Conservation (phyloP, 2,888 invertebrate species). For the Antheraea assamensis region DNA sequence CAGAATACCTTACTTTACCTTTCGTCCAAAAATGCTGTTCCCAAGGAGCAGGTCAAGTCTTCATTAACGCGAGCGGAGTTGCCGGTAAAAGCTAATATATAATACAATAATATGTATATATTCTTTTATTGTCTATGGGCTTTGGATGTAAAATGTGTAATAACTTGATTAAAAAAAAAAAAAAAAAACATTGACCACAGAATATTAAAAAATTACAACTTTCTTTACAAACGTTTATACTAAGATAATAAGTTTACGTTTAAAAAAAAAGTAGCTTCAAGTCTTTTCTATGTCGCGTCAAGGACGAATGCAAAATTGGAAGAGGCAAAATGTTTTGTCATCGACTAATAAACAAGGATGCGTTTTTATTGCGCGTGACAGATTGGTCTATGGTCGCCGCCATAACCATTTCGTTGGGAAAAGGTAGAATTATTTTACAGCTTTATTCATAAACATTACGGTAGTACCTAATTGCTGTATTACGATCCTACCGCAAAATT, state of each 20-base stretch:
- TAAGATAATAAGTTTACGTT: background rate
- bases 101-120: too few relatives aligned
- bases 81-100: too few relatives aligned
- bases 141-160: background rate
- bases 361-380: conserved; percentile 22
- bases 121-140: too few relatives aligned
- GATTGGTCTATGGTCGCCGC: conserved; percentile 25
- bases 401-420: conserved; percentile 39
- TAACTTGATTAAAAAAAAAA: background rate
- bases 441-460: conserved; percentile 57
- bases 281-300: background rate
- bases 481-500: conserved; percentile 64
- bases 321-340: conserved; percentile 10
- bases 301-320: conserved; percentile 1
- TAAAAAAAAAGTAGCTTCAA: conserved; percentile 4
- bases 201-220: conserved; percentile 1
- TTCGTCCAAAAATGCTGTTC: too few relatives aligned
- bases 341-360: conserved; percentile 16
- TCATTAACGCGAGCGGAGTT: too few relatives aligned
- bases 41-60: too few relatives aligned
- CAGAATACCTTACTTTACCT: too few relatives aligned
- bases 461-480: conserved; percentile 70
- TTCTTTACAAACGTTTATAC: conserved; percentile 1
- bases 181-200: background rate
- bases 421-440: conserved; percentile 52